These are phyloP conservation scores for Podocnemis expansa DNA, from an alignment of 2,113 vertebrate species.

Conservation along the genomic window DNA sequence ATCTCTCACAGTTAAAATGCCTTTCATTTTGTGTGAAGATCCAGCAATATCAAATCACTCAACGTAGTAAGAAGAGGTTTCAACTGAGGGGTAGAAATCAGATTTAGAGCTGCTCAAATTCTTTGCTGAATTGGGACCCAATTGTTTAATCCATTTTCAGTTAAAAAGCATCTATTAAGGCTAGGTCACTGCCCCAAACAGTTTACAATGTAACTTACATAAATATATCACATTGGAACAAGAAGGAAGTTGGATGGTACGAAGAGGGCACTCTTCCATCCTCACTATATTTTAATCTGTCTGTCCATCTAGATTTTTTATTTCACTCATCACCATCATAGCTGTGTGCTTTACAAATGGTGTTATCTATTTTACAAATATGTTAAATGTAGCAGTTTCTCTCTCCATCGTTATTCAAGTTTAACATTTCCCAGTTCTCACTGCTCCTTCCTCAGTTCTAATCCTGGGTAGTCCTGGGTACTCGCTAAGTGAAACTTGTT, in stretches of 20 bases:
- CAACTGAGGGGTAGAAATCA: background rate
- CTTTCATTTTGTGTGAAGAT: background rate
- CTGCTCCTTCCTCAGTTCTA: background rate
- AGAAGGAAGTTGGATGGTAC: background rate
- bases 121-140: background rate
- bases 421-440: background rate
- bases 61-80: background rate
- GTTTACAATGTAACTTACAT: background rate
- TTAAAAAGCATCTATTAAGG: background rate
- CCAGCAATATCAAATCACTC: background rate
- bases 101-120: background rate
- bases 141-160: background rate
- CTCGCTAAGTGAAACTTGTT: background rate
- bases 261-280: background rate
- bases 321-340: background rate
- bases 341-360: background rate
- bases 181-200: background rate
- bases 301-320: background rate
- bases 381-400: background rate
- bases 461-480: background rate
- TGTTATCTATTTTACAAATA: background rate
- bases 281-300: fast-evolving
- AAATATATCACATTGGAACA: background rate
- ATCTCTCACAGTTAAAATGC: too few relatives aligned
- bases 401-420: background rate